Conservation (phyloP, 2,113 vertebrate genomes). For the Tricholaema leucomelas region DNA sequence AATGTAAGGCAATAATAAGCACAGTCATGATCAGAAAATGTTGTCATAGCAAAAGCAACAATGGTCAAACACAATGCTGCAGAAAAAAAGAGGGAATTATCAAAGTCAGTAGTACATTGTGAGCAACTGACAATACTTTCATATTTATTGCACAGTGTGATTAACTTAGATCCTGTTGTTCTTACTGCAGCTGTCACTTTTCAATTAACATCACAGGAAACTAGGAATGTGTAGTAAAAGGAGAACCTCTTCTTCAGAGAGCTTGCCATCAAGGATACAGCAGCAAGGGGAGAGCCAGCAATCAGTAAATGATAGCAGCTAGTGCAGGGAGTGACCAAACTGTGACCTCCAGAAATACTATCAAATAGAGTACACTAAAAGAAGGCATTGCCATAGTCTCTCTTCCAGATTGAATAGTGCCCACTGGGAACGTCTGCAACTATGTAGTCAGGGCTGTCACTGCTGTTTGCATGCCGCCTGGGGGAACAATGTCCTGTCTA, state of each 20-base stretch:
- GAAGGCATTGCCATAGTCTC: not conserved
- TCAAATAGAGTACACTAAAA: not conserved
- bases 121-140: not conserved
- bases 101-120: not conserved
- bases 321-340: not conserved
- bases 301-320: fast-evolving
- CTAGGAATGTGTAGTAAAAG: not conserved
- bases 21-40: not conserved
- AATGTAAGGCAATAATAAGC: not conserved
- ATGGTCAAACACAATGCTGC: not conserved
- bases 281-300: not conserved
- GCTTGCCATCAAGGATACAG: not conserved
- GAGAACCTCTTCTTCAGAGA: not conserved
- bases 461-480: not conserved
- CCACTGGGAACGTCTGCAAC: not conserved
- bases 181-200: not conserved
- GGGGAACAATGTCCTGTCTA: not conserved
- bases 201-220: not conserved
- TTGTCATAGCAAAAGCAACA: not conserved
- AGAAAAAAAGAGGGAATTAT: not conserved
- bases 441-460: fast-evolving
- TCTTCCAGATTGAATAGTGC: not conserved
- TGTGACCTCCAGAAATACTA: not conserved
- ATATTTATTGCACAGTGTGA: not conserved
- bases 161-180: not conserved